Conservation (phyloP, 2,113 vertebrate species). For the Echinops telfairi region DNA sequence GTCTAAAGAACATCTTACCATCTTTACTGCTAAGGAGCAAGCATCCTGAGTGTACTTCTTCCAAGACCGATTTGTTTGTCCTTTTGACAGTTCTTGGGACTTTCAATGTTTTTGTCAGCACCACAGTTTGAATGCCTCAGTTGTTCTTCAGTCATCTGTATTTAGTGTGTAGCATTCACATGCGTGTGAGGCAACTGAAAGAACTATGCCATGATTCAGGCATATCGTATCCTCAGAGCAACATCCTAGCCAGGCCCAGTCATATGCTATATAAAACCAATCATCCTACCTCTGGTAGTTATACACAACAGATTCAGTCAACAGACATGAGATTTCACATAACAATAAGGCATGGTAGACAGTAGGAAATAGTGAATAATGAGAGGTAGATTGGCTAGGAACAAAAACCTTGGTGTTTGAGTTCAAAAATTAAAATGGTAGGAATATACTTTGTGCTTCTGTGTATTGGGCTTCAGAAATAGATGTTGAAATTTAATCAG, state of each 20-base stretch:
- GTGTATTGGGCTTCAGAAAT: not conserved
- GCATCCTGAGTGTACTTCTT: too few species aligned
- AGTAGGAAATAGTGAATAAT: not conserved
- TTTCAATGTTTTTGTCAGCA: too few species aligned
- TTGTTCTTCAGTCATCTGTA: too few species aligned
- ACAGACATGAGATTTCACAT: not conserved
- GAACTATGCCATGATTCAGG: too few species aligned
- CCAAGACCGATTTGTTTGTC: too few species aligned
- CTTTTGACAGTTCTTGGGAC: too few species aligned
- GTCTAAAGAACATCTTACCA: too few species aligned
- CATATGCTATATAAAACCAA: not conserved
- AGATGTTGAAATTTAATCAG: not conserved
- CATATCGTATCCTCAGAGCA: too few species aligned
- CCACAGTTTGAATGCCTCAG: too few species aligned
- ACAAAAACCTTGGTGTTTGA: not conserved
- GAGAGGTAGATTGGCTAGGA: not conserved
- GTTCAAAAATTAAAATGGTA: not conserved
- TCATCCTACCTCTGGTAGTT: not conserved
- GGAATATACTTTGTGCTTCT: not conserved
- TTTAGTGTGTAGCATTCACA: too few species aligned
- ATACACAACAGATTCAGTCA: not conserved
- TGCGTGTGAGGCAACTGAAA: too few species aligned
- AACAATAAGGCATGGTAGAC: not conserved
- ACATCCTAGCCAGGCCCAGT: not conserved
- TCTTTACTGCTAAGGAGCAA: too few species aligned